These are phyloP conservation scores for Fregetta grallaria DNA, from an alignment of 2,113 vertebrate species.

Conservation along the genomic window DNA sequence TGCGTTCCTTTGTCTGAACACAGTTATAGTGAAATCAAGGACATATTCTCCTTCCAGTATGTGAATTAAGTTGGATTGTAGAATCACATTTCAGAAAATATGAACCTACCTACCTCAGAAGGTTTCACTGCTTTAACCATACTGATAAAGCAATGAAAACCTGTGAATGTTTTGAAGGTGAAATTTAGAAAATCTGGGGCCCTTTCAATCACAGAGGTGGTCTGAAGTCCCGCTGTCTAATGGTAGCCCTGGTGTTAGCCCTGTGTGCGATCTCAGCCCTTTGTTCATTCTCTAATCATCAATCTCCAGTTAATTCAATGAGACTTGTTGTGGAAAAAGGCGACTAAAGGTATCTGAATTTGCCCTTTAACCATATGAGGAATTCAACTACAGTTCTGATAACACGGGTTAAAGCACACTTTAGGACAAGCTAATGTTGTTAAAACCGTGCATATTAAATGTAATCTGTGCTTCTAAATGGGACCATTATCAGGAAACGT, in stretches of 20 bases:
- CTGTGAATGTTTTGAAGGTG: background rate
- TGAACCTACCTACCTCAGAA: background rate
- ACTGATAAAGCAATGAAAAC: background rate
- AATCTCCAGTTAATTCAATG: background rate
- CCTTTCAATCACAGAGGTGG: background rate
- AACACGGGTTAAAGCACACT: background rate
- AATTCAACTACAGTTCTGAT: conserved; percentile 13
- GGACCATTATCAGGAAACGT: conserved; percentile 8
- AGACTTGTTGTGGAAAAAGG: background rate
- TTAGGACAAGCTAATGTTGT: background rate
- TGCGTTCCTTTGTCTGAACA: background rate
- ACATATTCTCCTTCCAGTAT: background rate
- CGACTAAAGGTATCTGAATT: conserved; percentile 51
- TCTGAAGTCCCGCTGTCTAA: background rate
- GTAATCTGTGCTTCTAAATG: conserved; percentile 20
- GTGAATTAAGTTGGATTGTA: background rate
- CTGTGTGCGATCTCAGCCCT: background rate
- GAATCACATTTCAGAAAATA: background rate
- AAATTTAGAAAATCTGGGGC: background rate
- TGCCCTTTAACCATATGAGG: conserved; percentile 2
- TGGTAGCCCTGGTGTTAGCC: background rate
- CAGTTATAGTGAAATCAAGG: background rate
- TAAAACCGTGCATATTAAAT: background rate
- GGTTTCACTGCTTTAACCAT: background rate
- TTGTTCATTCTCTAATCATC: conserved; percentile 5